Evolutionary conservation across 2,113 vertebrate genomes (phyloP), one percentile per base, ranked within the genome.

Genomic region (Glareola pratincola): DNA sequence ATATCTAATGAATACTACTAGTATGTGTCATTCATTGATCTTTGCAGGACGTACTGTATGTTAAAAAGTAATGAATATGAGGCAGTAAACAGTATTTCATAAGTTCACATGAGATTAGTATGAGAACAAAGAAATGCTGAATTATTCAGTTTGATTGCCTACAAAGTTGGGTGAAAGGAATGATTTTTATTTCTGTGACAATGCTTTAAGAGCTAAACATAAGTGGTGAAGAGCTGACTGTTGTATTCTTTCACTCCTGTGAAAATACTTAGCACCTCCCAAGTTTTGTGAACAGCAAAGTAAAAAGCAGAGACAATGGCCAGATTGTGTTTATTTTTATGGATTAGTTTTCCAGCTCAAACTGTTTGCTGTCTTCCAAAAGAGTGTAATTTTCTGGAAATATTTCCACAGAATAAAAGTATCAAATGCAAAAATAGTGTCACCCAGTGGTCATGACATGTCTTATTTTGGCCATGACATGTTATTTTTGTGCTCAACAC

Each of bases 321-420:
- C 30, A 94, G 80, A 94, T 85, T 71, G n/a, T 87, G 63, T 94
- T 96, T 94, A 88, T 89, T 94, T 94, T 73, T 64, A 73, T 80
- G 30, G 18, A 81, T 80, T 89, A 82, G 32, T 75, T 97, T 95
- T 91, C n/a, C 74, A 90, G 76, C n/a, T 81, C 14, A 92, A 95
- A 88, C 24, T 64, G 13, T 91, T 53, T 60, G 27, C 45, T 67
- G 12, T 32, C 8, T 85, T 94, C 14, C 26, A 88, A 88, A 94
- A 93, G 19, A 62, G 6, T 57, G 7, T 5, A 85, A 69, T 88
- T 73, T 69, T 3, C 22, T 88, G 62, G 30, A 63, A 93, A 85
- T 91, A 83, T 91, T 82, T 91, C 17, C 45, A 59, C 11, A 59
- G 82, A 85, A 88, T 50, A 32, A 57, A 90, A 69, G 3, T 71